Conservation (phyloP, 2,888 invertebrate genomes). For the Elegia similella region DNA sequence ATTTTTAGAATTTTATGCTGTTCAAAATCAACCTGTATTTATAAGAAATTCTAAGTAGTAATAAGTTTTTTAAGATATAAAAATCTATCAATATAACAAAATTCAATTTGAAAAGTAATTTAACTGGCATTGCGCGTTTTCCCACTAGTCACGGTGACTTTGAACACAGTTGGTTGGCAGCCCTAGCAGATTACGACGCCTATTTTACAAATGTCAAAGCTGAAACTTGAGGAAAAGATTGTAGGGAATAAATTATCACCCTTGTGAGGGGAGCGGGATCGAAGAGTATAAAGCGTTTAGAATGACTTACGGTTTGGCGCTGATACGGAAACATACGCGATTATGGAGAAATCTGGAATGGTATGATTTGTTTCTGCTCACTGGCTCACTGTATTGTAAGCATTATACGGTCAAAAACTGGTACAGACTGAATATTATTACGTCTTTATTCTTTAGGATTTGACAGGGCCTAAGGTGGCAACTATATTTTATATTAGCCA, state of each 20-base stretch:
- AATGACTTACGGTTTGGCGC: conserved; percentile 20
- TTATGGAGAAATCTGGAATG: conserved; percentile 9
- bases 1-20: too few species aligned
- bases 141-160: neutral
- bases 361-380: neutral
- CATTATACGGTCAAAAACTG: too few species aligned
- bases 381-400: too few species aligned
- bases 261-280: conserved; percentile 22
- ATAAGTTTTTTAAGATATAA: too few species aligned
- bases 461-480: too few species aligned
- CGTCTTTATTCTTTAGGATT: too few species aligned
- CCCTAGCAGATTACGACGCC: conserved; percentile 42
- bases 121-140: neutral
- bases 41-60: neutral
- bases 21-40: too few species aligned
- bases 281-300: conserved; percentile 25
- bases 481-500: too few species aligned
- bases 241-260: conserved; percentile 40
- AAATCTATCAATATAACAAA: neutral
- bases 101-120: neutral
- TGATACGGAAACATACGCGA: conserved; percentile 11
- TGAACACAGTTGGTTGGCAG: conserved; percentile 13
- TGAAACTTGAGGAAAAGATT: conserved; percentile 47
- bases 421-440: too few species aligned
- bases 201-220: conserved; percentile 63